Evolutionary conservation across 2,797 vertebrate genomes (phyloP), one percentile per base, ranked within the genome.

Genomic region (Notolabrus celidotus): DNA sequence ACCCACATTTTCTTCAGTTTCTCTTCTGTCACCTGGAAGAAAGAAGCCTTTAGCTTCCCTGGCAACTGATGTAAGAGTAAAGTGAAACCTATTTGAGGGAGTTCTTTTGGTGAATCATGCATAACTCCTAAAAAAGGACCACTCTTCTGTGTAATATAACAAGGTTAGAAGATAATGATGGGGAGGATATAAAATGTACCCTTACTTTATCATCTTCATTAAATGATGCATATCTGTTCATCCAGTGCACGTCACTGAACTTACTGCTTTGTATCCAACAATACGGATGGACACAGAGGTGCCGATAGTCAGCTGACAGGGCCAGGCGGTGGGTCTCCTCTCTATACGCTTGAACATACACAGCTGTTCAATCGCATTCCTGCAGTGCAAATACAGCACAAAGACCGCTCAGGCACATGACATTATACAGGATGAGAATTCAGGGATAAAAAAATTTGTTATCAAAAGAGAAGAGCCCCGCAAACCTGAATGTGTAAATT

Each of bases 241-340:
- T 12, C 11, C 12, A 14, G 14, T 20, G 7, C 4, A 31, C 16
- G 49, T 52, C 3, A 62, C 7, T 51, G 0, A 62, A 96, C 97
- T 94, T 93, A 99, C 98, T 46, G 95, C 92, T 94, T 98, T 99
- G 90, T 96, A 99, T 58, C 96, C 98, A 59, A 96, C 85, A 23
- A 99, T 97, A 55, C 92, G 95, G 90, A 99, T 98, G 68, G 96
- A 87, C 43, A 99, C 86, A 61, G 89, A 72, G 84, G 94, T 95
- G 75, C 98, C 96, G 33, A 99, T 96, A 73, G 98, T 99, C 74
- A 99, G 95, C 29, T 92, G 94, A 85, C 98, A 99, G 29, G 93
- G 89, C 98, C 98, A 99, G 31, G 94, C 39, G 82, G 91, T 80
- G 5, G 97, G 94, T 53, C 72, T 92, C 75, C 89, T 94, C 88